Conservation (phyloP, 2,888 invertebrate species). For the Pseudeuparius sepicola region DNA sequence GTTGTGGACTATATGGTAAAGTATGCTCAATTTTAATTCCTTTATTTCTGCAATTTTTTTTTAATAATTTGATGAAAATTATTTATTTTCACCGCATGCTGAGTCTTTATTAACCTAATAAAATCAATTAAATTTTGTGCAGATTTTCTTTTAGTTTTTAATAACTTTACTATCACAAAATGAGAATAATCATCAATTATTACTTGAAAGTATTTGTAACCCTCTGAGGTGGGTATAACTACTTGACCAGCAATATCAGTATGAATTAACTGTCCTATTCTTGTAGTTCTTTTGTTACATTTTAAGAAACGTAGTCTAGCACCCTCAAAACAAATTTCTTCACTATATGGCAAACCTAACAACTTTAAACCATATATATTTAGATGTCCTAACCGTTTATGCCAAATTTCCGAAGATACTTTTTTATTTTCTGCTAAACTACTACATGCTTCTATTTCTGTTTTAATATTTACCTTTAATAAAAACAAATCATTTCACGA, state of each 20-base stretch:
- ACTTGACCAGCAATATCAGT: constrained; percentile 2
- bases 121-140: constrained; percentile 15
- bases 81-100: constrained; percentile 12
- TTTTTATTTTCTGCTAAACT: constrained; percentile 7
- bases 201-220: constrained; percentile 14
- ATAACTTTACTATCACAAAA: constrained; percentile 15
- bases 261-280: constrained; percentile 7
- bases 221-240: constrained; percentile 2
- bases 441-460: constrained; percentile 13
- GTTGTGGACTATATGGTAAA: constrained; percentile 20
- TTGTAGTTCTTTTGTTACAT: constrained; percentile 15
- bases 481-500: constrained; percentile 11
- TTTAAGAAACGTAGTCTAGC: constrained; percentile 19
- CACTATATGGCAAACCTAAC: constrained; percentile 8
- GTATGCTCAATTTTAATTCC: constrained; percentile 20
- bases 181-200: constrained; percentile 15
- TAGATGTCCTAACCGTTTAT: constrained; percentile 11
- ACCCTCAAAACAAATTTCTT: constrained; percentile 5
- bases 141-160: constrained; percentile 15
- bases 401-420: constrained; percentile 5
- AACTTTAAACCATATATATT: constrained; percentile 10
- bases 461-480: constrained; percentile 11
- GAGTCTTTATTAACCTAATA: constrained; percentile 16
- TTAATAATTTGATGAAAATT: constrained; percentile 15
- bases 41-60: constrained; percentile 15